A percentile compares a stretch with the other conserved stretches of the same genome.
phyloP scores from a whole-genome alignment of 2,888 invertebrate species.

The Dione vanillae region DNA sequence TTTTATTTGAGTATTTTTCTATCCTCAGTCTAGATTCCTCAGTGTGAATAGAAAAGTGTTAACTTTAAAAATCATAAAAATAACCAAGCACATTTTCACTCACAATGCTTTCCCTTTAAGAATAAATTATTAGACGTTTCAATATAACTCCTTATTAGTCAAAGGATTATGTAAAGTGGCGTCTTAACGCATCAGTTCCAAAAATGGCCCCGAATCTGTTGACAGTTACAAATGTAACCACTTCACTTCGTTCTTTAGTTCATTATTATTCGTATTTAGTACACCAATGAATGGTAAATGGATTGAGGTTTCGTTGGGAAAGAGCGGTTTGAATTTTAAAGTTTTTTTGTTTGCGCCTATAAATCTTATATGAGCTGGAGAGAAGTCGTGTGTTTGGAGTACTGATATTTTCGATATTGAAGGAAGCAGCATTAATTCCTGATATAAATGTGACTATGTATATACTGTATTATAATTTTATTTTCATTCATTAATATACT shows the following conservation, averaged over 20 bases:
- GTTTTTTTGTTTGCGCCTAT: conserved; percentile 10
- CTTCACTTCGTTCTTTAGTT: conserved; percentile 34
- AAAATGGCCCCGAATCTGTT: conserved; percentile 51
- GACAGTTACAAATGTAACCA: conserved; percentile 60
- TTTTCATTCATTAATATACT: too few relatives aligned
- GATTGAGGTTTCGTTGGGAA: conserved; percentile 39
- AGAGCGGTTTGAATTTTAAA: conserved; percentile 35
- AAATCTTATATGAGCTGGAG: background rate
- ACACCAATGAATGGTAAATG: conserved; percentile 45
- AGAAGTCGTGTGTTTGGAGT: background rate
- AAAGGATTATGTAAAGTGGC: conserved; percentile 51
- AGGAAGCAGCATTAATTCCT: background rate
- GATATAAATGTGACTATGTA: too few relatives aligned
- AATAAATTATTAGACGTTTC: conserved; percentile 36
- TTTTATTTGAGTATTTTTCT: too few relatives aligned
- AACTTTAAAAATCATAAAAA: background rate
- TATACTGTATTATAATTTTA: too few relatives aligned
- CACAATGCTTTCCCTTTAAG: conserved; percentile 1
- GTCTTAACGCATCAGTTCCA: conserved; percentile 48
- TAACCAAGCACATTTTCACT: conserved; percentile 11
- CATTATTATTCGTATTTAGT: conserved; percentile 52
- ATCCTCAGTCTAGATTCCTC: too few relatives aligned
- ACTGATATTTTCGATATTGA: background rate
- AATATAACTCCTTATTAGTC: conserved; percentile 42
- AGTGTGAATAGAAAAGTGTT: too few relatives aligned